Conservation (phyloP, 2,113 vertebrate species). For the Anoura caudifer region DNA sequence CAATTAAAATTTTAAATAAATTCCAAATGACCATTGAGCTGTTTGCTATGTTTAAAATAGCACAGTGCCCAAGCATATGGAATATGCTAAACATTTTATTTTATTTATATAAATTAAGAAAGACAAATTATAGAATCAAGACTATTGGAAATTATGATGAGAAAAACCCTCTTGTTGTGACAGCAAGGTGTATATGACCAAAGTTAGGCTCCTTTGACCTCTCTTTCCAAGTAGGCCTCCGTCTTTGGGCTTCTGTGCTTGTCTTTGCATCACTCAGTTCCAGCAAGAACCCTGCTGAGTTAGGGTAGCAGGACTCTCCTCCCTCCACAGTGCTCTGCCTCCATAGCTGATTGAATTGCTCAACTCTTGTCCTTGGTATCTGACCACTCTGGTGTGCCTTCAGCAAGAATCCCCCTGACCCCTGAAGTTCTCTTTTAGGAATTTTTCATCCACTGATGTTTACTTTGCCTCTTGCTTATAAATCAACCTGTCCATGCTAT, state of each 20-base stretch:
- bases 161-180: not conserved
- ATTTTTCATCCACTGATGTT: not conserved
- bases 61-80: not conserved
- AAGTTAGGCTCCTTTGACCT: not conserved
- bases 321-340: not conserved
- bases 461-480: not conserved
- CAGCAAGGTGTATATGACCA: not conserved
- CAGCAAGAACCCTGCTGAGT: not conserved
- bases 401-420: not conserved
- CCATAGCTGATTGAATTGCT: not conserved
- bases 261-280: not conserved
- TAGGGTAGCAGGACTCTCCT: not conserved
- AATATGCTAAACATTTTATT: not conserved
- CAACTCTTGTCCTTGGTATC: not conserved
- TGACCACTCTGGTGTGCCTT: not conserved
- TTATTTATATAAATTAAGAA: not conserved
- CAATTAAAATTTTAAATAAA: not conserved
- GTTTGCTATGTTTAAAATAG: not conserved
- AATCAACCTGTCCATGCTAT: not conserved
- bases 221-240: not conserved
- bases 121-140: not conserved
- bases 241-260: not conserved
- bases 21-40: not conserved
- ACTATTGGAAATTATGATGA: not conserved
- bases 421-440: not conserved